Conservation (phyloP, 1,140 invertebrate genomes). For the Aphelinus atriplicis region DNA sequence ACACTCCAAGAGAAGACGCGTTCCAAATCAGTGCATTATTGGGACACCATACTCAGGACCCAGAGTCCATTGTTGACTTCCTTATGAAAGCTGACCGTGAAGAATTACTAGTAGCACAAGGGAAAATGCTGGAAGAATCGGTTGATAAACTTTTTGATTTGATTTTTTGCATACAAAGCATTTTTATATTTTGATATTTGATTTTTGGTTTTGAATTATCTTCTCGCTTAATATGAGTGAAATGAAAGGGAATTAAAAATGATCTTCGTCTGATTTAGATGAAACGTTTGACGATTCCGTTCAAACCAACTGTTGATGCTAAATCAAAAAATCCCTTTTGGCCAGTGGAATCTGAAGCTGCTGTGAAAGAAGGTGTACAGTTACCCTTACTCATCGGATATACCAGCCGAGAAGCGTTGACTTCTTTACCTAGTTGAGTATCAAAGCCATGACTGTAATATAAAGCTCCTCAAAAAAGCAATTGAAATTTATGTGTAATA, state of each 20-base stretch:
- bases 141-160: background rate
- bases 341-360: background rate
- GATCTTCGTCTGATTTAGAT: no score
- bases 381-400: constrained; percentile 5
- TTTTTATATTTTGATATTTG: no score
- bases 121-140: no score
- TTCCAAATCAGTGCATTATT: background rate
- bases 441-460: background rate
- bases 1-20: background rate
- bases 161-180: no score
- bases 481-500: background rate
- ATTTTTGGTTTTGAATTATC: no score
- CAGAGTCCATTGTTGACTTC: no score
- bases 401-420: constrained; percentile 16
- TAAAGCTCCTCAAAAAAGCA: background rate
- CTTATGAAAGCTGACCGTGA: no score
- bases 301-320: background rate
- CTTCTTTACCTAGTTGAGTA: background rate
- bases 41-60: no score
- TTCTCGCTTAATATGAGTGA: no score
- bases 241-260: no score
- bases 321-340: constrained; percentile 2
- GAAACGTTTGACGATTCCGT: no score
- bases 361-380: background rate
- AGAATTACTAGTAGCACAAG: no score